A percentile compares a stretch with the other conserved stretches of the same genome.
These are phyloP conservation scores for Pristionchus arcanus DNA, from an alignment of 2,888 invertebrate species.

Conservation along the genomic window DNA sequence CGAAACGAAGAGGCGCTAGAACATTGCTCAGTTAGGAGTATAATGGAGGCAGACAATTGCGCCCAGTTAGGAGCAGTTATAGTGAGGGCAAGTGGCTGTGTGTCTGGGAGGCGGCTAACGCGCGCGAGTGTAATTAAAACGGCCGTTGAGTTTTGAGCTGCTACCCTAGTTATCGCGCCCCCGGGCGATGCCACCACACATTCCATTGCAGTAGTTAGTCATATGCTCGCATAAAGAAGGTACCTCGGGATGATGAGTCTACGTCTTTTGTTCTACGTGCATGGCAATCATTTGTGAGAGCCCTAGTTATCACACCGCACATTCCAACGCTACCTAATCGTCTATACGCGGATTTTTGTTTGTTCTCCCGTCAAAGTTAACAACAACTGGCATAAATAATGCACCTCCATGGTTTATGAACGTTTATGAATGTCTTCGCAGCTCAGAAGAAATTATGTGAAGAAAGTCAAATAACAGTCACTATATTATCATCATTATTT, in stretches of 20 bases:
- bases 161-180: not conserved
- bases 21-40: not conserved
- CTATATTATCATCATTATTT: no score
- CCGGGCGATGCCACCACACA: not conserved
- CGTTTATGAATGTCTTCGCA: no score
- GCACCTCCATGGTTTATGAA: no score
- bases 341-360: no score
- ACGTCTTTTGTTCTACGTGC: no score
- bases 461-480: no score
- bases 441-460: no score
- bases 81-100: not conserved
- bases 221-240: not conserved
- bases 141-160: slow-evolving; percentile 1
- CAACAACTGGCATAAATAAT: no score
- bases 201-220: not conserved
- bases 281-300: not conserved
- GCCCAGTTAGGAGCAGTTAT: not conserved
- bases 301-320: no score
- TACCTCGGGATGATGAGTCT: not conserved
- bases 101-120: not conserved
- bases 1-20: not conserved
- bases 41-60: not conserved
- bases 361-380: no score
- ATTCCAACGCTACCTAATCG: no score
- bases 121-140: slow-evolving; percentile 1